phyloP scores from a whole-genome alignment of 1,140 invertebrate genomes.

The Papilio aristodemus region DNA sequence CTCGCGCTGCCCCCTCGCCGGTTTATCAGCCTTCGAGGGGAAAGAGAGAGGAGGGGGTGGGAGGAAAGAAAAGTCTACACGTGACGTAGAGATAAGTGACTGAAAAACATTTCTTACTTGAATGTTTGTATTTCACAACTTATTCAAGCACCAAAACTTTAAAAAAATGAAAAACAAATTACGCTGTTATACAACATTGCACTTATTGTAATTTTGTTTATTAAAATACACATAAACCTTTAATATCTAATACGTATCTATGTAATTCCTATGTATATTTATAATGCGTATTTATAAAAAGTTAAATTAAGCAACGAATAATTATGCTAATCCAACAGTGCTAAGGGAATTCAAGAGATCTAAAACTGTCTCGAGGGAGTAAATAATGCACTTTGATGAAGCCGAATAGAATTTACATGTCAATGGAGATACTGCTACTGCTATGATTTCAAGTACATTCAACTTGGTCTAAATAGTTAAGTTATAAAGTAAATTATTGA shows the following conservation, averaged over 20 bases:
- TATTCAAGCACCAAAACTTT: background rate
- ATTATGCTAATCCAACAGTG: conserved; percentile 7
- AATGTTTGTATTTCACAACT: conserved; percentile 37
- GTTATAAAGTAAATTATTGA: no score
- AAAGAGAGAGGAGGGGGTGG: conserved; percentile 39
- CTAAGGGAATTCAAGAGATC: conserved; percentile 13
- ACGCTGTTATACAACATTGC: no score
- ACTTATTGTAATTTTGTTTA: no score
- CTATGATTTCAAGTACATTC: background rate
- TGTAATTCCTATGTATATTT: no score
- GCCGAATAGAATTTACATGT: conserved; percentile 24
- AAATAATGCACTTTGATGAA: conserved; percentile 27
- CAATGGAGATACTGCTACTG: conserved; percentile 12
- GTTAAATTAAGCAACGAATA: background rate
- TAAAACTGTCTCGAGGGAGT: conserved; percentile 12
- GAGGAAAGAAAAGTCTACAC: conserved; percentile 65
- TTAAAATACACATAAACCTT: no score
- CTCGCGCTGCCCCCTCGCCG: conserved; percentile 58
- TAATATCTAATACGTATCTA: no score
- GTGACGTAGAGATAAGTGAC: conserved; percentile 67
- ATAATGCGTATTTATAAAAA: no score
- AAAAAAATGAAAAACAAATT: no score
- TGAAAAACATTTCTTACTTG: conserved; percentile 44
- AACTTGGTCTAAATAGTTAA: background rate
- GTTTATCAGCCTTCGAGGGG: conserved; percentile 73